Evolutionary conservation across 2,888 invertebrate genomes (phyloP), one percentile per base, ranked within the genome.

Genomic region (Iphiclides podalirius): DNA sequence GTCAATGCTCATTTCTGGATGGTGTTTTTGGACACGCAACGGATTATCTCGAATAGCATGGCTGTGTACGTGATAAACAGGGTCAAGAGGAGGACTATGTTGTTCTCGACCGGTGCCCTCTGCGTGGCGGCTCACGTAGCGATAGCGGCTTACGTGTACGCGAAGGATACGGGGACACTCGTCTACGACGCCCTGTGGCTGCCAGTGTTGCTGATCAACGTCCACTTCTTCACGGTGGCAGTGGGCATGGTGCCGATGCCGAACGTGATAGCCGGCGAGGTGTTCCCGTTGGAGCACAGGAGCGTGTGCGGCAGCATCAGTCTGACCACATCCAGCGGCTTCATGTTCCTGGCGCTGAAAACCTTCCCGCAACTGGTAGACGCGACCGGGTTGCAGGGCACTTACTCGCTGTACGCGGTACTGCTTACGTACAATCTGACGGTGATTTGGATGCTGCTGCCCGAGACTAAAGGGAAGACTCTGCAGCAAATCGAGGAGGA

Each of bases 251-350:
- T 91, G 6, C 92, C 93, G 0, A 60, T 94, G 49, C 93, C 94
- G 0, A 93, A 92, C 80, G 90, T 93, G 3, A 90, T 94, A 75
- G 90, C 92, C 26, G 93, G 93, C 0, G 94, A 94, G 66, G 82
- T 94, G 0, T 93, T 93, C 55, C 90, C 93, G 1, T 75, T 90
- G 15, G 84, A 88, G 39, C 90, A 90, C 41, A 82, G 92, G 44
- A 92, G 92, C 15, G 71, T 91, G 0, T 93, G 92, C 1, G 90
- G 92, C 1, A 92, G 91, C 0, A 75, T 93, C 7, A 90, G 91
- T 9, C 77, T 91, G 14, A 86, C 90, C 28, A 85, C 90, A 1
- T 87, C 90, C 14, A 91, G 91, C 35, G 61, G 85, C 1, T 85
- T 91, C 37, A 90, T 91, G 55, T 94, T 94, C 61, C 12, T 90